These are phyloP conservation scores for Auanema freiburgensis DNA, from an alignment of 2,888 invertebrate species.

Conservation along the genomic window DNA sequence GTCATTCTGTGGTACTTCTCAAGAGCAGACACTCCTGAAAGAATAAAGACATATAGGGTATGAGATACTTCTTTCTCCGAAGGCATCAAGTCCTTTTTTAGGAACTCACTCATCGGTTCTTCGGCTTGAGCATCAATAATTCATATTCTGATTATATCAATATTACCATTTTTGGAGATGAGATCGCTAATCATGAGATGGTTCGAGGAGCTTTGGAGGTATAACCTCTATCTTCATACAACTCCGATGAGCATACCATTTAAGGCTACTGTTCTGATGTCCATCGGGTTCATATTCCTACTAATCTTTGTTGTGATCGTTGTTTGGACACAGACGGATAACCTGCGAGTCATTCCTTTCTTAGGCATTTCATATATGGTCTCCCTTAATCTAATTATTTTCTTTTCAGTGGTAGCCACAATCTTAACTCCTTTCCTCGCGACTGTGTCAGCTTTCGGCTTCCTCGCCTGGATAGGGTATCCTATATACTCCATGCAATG, in stretches of 20 bases:
- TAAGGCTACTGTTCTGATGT: conserved; percentile 58
- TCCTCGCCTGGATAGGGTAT: conserved; percentile 49
- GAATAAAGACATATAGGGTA: conserved; percentile 28
- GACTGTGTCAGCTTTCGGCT: conserved; percentile 54
- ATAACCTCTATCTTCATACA: background rate
- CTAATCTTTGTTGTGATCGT: conserved; percentile 54
- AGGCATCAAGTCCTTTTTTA: no score
- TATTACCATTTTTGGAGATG: conserved; percentile 60
- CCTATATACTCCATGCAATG: conserved; percentile 61
- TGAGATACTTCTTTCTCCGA: no score
- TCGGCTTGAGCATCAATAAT: conserved; percentile 42
- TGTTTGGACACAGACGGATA: conserved; percentile 27
- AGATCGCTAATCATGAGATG: conserved; percentile 62
- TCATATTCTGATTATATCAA: conserved; percentile 30
- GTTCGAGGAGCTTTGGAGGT: conserved; percentile 61
- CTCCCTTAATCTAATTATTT: background rate
- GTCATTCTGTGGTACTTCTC: conserved; percentile 61
- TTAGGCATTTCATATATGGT: conserved; percentile 18
- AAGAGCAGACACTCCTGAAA: conserved; percentile 46
- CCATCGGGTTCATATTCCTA: conserved; percentile 58
- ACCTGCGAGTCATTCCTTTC: conserved; percentile 24
- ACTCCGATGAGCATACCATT: no score
- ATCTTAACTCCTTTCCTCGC: conserved; percentile 58
- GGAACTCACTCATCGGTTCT: conserved; percentile 32
- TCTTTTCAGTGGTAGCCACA: conserved; percentile 29